Percentiles rank a stretch among this genome's conserved stretches.
phyloP scores from a whole-genome alignment of 92 coral and sea anemone species.

The Blastomussa wellsi region DNA sequence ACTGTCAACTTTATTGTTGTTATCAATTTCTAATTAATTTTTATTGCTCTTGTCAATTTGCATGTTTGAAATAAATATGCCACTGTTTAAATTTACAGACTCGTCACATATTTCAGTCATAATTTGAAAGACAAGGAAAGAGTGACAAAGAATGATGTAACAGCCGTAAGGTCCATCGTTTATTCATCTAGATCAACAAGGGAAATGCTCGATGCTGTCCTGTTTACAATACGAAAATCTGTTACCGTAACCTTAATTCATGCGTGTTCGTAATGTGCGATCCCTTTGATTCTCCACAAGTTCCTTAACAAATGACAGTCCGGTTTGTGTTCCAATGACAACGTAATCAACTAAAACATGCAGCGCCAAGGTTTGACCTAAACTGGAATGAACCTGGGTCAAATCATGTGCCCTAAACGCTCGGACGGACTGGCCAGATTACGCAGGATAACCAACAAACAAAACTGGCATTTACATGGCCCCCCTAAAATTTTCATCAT shows the following conservation, averaged over 20 bases:
- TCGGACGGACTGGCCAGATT: constrained; percentile 37
- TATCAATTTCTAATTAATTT: no score
- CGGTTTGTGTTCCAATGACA: neutral
- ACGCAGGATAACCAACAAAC: neutral
- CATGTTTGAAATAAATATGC: no score
- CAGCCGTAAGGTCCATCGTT: no score
- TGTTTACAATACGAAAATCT: constrained; percentile 21
- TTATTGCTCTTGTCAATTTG: no score
- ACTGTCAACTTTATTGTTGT: no score
- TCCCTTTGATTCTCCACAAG: neutral
- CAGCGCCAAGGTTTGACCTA: constrained; percentile 21
- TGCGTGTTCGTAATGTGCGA: no score
- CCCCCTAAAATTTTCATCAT: constrained; percentile 28
- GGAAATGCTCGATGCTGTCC: no score
- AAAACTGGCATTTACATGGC: constrained; percentile 29
- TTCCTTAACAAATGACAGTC: constrained; percentile 5
- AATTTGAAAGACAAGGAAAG: no score
- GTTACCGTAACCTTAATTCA: no score
- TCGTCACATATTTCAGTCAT: no score
- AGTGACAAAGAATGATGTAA: no score
- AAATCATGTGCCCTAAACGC: neutral
- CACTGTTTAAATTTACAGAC: no score
- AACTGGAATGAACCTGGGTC: constrained; percentile 29
- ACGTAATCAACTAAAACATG: constrained; percentile 6
- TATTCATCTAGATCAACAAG: constrained; percentile 10